Evolutionary conservation across 2,888 invertebrate species (phyloP).

Genomic region (Leptopilina syphax): DNA sequence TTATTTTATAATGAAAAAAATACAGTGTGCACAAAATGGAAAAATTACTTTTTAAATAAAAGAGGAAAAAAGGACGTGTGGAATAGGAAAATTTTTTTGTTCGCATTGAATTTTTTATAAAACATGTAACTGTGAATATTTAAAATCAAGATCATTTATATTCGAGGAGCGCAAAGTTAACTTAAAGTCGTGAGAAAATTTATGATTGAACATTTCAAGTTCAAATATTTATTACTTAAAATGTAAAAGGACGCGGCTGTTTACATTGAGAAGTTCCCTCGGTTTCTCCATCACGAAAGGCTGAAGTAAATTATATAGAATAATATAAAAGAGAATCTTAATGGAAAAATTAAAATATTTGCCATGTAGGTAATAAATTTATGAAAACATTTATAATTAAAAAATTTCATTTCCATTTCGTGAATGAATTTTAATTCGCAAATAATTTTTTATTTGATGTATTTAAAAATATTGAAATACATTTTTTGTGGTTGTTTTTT

Average conservation of each 20-base stretch:
- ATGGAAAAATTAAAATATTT: constrained; percentile 5
- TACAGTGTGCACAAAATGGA: too few relatives aligned
- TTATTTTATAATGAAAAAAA: too few relatives aligned
- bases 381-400: too few relatives aligned
- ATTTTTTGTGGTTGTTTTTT: too few relatives aligned
- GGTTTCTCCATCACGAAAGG: neutral
- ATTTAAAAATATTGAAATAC: too few relatives aligned
- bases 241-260: constrained; percentile 8
- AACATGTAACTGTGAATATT: neutral
- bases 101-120: neutral
- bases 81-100: neutral
- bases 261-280: neutral
- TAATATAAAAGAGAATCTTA: neutral
- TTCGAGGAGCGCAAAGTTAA: neutral
- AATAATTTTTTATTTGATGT: too few relatives aligned
- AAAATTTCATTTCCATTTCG: too few relatives aligned
- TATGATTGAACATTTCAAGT: constrained; percentile 14
- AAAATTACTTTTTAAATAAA: too few relatives aligned
- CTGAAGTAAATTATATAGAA: neutral
- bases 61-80: too few relatives aligned
- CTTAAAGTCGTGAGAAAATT: constrained; percentile 11
- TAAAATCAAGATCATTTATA: neutral
- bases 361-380: neutral
- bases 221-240: constrained; percentile 11
- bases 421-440: too few relatives aligned